Base-by-base conservation (phyloP, 2,797 vertebrate genomes). In the Cercopithecus petaurista region DNA sequence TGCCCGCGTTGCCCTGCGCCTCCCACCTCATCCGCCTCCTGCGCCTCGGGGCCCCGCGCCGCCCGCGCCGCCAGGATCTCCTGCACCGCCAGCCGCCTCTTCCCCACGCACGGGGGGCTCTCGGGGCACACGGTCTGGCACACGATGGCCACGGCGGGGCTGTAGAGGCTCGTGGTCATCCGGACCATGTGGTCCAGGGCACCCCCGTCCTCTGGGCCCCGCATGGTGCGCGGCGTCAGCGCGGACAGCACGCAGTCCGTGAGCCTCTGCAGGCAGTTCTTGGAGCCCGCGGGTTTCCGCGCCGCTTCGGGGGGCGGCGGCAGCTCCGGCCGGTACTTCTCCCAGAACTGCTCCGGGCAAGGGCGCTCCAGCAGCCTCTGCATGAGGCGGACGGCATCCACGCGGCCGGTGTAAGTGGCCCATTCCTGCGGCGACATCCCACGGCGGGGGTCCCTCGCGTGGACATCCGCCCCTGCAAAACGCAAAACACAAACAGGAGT, bases 101-200 rank as follows among this genome's bases (percentile, higher is more conserved):
- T 99, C 7, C 99, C 99, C 33, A 99, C 99, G 11, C 98, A 96
- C 0, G 99, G 99, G 0, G 99, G 99, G 96, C 99, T 99, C 75
- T 99, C 98, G 0, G 99, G 99, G 97, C 99, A 99, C 95, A 99
- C 99, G 0, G 99, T 99, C 93, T 98, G 99, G 94, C 99, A 99
- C 0, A 99, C 98, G 24, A 99, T 95, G 0, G 99, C 99, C 7
- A 99, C 97, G 7, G 99, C 99, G 0, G 99, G 99, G 95, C 99
- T 99, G 97, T 98, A 98, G 92, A 99, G 97, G 43, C 99, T 98
- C 0, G 99, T 99, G 5, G 99, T 99, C 96, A 99, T 98, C 79
- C 98, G 99, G 94, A 99, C 99, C 99, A 99, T 99, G 98, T 99
- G 99, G 98, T 99, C 99, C 3, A 99, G 98, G 9, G 99, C 99